Base-by-base conservation (phyloP, 1,140 invertebrate species). In the Wiebesia pumilae region DNA sequence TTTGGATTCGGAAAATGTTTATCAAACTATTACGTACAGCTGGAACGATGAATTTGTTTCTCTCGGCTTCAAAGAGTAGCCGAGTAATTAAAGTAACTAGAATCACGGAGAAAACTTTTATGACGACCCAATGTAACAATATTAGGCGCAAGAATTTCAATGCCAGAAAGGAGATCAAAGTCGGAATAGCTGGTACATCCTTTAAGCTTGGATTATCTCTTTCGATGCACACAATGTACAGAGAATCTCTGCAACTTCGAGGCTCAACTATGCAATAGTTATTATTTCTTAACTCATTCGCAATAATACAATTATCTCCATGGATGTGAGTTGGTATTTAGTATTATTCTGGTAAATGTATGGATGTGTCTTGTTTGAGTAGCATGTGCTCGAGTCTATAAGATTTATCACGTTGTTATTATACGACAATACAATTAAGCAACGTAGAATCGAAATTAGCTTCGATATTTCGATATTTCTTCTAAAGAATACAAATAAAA, bases 171-270 rank as follows among this genome's bases (percentile, higher is more conserved):
- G 80, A 84, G 79, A 87, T 87, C 88, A 88, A 87, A 87, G 81
- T 71, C 65, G 30, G 80, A 81, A 77, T 83, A 88, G 87, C 87
- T 88, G 86, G 85, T 87, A 85, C 83, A 62, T 88, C 88, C 79
- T 87, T 87, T 77, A 65, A 85, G 82, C 81, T 51, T 30, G 69
- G 84, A 75, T 35, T 58, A 21, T 65, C 38, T 62, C 40, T 30
- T 62, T 82, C 16, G 16, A 1, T 47, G 9, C 47, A 38, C 47
- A 38, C 47, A 40, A 58, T 54, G 24, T 43, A n/a, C 27, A 80
- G 77, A 69, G 78, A 85, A 54, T 24, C 27, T 24, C 27, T 51
- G 71, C 40, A 86, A 86, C 77, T 86, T 86, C 58, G 40, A 69
- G 27, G 35, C 33, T 81, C 47, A 9, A 58, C 51, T 62, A 30